Conservation (phyloP, 1,140 invertebrate species). For the Eupeodes corollae region DNA sequence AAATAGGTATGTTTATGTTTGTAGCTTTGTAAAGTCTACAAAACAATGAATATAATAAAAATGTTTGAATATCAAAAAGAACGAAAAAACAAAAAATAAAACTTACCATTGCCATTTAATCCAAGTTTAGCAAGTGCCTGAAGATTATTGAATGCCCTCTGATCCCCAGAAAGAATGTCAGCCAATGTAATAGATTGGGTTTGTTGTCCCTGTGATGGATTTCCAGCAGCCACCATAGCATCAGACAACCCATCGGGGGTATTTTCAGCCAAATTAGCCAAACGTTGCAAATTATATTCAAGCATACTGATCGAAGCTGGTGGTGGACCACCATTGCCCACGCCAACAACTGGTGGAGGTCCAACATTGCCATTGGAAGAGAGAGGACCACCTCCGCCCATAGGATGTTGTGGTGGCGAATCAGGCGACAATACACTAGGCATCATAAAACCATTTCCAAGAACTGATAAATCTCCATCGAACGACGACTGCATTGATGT, state of each 20-base stretch:
- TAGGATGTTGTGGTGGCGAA: slow-evolving; percentile 24
- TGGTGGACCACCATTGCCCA: slow-evolving; percentile 3
- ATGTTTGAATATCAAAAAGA: not conserved
- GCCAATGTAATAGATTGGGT: slow-evolving; percentile 51
- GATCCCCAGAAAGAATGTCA: slow-evolving; percentile 63
- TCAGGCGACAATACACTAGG: slow-evolving; percentile 36
- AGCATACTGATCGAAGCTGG: slow-evolving; percentile 49
- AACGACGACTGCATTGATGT: slow-evolving; percentile 66
- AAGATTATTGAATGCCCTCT: slow-evolving; percentile 73
- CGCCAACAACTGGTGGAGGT: slow-evolving; percentile 1
- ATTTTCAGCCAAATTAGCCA: slow-evolving; percentile 65
- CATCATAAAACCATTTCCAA: slow-evolving; percentile 39
- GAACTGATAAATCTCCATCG: slow-evolving; percentile 46
- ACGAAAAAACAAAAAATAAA: not conserved
- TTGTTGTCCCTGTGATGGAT: slow-evolving; percentile 17
- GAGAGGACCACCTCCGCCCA: not conserved
- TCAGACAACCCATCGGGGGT: slow-evolving; percentile 37
- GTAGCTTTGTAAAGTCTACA: no score
- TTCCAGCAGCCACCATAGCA: slow-evolving; percentile 29
- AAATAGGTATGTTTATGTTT: no score
- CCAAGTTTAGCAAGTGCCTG: slow-evolving; percentile 80
- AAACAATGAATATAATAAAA: slow-evolving; percentile 12
- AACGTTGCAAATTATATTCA: slow-evolving; percentile 70
- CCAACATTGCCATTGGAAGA: not conserved
- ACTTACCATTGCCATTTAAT: slow-evolving; percentile 53